Evolutionary conservation across 2,888 invertebrate genomes (phyloP).

Genomic region (Deilephila porcellus): DNA sequence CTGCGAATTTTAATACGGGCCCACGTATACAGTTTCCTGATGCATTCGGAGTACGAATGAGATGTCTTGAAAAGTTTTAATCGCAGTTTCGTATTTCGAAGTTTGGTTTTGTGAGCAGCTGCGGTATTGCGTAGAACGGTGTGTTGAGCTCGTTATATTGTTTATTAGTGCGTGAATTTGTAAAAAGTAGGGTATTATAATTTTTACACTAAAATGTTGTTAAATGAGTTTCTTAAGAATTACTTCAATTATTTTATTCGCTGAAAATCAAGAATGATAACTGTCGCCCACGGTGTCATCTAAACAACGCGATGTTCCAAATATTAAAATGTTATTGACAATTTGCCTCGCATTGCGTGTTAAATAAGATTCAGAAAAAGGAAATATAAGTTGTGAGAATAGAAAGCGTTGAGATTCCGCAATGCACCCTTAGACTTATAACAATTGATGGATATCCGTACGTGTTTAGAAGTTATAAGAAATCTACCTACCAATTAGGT

Average conservation of each 20-base stretch:
- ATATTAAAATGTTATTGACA: too few species aligned
- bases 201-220: too few species aligned
- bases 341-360: not conserved
- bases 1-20: slow-evolving; percentile 57
- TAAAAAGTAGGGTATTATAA: too few species aligned
- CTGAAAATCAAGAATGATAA: too few species aligned
- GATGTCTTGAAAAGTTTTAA: slow-evolving; percentile 16
- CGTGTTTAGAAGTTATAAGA: too few species aligned
- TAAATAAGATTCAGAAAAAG: not conserved
- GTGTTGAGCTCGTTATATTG: too few species aligned
- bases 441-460: not conserved
- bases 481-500: too few species aligned
- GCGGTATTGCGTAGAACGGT: not conserved
- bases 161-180: too few species aligned
- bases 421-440: not conserved
- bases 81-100: not conserved
- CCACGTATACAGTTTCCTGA: slow-evolving; percentile 30
- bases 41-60: slow-evolving; percentile 14
- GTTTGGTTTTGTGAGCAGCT: slow-evolving; percentile 7
- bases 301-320: too few species aligned
- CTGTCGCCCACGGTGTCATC: too few species aligned
- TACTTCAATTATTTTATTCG: too few species aligned
- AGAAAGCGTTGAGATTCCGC: not conserved
- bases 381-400: not conserved
- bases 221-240: too few species aligned